Conservation (phyloP, 2,888 invertebrate genomes). For the Bimastos eiseni region DNA sequence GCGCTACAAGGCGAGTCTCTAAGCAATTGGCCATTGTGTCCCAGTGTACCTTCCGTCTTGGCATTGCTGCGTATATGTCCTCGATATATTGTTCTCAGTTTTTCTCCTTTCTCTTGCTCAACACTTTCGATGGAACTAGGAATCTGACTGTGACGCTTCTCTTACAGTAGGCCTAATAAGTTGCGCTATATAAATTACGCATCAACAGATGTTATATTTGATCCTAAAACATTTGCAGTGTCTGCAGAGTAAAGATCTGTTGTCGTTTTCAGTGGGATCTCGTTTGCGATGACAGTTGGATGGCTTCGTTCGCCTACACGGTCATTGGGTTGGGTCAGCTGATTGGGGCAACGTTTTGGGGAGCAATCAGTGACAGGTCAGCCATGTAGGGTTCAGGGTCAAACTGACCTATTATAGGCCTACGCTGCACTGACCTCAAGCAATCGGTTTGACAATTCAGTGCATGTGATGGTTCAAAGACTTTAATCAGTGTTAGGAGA, state of each 20-base stretch:
- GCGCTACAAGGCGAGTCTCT: too few relatives aligned
- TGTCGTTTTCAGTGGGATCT: constrained; percentile 36
- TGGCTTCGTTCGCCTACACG: constrained; percentile 35
- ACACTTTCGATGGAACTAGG: too few relatives aligned
- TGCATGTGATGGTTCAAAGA: background rate
- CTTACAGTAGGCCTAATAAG: too few relatives aligned
- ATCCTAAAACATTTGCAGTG: background rate
- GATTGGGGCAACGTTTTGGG: constrained; percentile 39
- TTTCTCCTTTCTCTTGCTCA: too few relatives aligned
- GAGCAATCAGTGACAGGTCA: constrained; percentile 40
- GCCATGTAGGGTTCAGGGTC: background rate
- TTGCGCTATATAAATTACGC: too few relatives aligned
- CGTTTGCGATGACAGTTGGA: constrained; percentile 37
- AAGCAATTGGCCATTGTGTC: too few relatives aligned
- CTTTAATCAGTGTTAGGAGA: too few relatives aligned
- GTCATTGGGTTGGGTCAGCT: constrained; percentile 35
- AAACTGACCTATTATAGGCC: too few relatives aligned
- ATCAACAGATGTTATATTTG: background rate
- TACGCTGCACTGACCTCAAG: background rate
- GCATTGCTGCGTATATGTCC: too few relatives aligned
- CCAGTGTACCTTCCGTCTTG: too few relatives aligned
- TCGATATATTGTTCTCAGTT: too few relatives aligned
- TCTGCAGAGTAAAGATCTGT: background rate
- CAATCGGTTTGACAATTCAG: background rate
- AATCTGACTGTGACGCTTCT: too few relatives aligned